phyloP scores from a whole-genome alignment of 2,888 invertebrate genomes.

The Dasysyrphus tricinctus region DNA sequence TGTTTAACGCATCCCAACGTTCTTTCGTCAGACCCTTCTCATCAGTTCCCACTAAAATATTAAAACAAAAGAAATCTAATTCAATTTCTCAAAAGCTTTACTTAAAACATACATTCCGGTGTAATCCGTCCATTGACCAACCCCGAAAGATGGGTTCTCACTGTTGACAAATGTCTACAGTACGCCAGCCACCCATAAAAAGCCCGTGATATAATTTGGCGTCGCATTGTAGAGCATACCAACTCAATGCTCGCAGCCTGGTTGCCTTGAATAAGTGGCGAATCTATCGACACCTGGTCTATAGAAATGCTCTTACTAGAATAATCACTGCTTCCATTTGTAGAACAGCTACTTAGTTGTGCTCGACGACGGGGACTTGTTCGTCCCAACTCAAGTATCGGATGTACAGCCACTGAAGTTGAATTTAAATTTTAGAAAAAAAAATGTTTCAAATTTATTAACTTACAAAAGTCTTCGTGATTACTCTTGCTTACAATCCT shows the following conservation, averaged over 20 bases:
- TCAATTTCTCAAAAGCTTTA: neutral
- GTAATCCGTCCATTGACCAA: slow-evolving; percentile 91
- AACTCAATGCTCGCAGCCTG: slow-evolving; percentile 88
- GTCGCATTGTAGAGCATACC: slow-evolving; percentile 96
- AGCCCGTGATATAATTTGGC: slow-evolving; percentile 96
- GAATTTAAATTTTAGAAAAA: neutral
- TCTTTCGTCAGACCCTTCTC: slow-evolving; percentile 90
- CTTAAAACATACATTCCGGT: slow-evolving; percentile 84
- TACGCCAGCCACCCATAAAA: slow-evolving; percentile 99
- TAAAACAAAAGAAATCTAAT: neutral
- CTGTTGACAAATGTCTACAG: slow-evolving; percentile 95
- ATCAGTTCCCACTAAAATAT: slow-evolving; percentile 85
- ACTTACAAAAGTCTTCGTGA: slow-evolving; percentile 89
- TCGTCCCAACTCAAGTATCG: slow-evolving; percentile 86
- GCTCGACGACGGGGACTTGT: slow-evolving; percentile 83
- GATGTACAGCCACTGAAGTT: slow-evolving; percentile 87
- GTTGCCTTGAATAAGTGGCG: slow-evolving; percentile 80
- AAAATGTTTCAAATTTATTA: neutral
- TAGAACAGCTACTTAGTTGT: slow-evolving; percentile 87
- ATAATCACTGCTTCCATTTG: slow-evolving; percentile 87
- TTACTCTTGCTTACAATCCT: slow-evolving; percentile 92
- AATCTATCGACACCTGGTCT: slow-evolving; percentile 82
- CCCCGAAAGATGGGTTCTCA: slow-evolving; percentile 95
- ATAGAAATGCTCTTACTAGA: slow-evolving; percentile 85
- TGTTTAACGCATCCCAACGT: slow-evolving; percentile 89